phyloP scores from a whole-genome alignment of 2,888 invertebrate species.

The Oligia strigilis region DNA sequence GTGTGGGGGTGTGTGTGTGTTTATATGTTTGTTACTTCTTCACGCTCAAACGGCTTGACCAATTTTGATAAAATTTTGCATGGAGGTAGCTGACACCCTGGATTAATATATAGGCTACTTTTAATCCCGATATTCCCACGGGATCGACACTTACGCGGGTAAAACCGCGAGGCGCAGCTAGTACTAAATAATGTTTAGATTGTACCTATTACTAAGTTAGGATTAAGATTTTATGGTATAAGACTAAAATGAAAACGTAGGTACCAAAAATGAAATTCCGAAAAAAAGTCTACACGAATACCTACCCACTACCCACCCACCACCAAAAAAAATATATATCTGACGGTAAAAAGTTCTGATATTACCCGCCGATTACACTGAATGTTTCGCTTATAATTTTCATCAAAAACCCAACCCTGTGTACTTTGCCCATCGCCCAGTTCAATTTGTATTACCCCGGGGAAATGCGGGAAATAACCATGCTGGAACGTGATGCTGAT shows the following conservation, averaged over 20 bases:
- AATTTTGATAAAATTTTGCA: too few relatives aligned
- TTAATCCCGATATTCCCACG: too few relatives aligned
- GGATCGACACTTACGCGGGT: too few relatives aligned
- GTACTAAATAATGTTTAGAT: neutral
- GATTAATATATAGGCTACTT: too few relatives aligned
- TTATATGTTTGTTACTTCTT: too few relatives aligned
- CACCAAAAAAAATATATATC: neutral
- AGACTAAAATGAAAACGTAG: neutral
- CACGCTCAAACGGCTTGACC: too few relatives aligned
- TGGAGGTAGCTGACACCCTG: too few relatives aligned
- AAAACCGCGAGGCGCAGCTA: too few relatives aligned
- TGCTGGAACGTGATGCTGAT: neutral
- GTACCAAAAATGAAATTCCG: neutral
- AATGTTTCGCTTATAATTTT: conserved; percentile 16
- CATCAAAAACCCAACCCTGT: conserved; percentile 6
- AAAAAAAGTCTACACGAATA: neutral
- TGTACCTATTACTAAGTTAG: neutral
- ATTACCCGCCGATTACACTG: conserved; percentile 8
- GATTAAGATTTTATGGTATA: neutral
- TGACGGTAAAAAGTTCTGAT: conserved; percentile 3
- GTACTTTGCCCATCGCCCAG: conserved; percentile 21
- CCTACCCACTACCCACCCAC: neutral
- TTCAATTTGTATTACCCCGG: conserved; percentile 37
- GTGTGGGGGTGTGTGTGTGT: too few relatives aligned
- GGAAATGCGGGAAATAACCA: conserved; percentile 32